A percentile compares a stretch with the other conserved stretches of the same genome.
phyloP scores from a whole-genome alignment of 2,113 vertebrate species.

The Campylorhamphus procurvoides region DNA sequence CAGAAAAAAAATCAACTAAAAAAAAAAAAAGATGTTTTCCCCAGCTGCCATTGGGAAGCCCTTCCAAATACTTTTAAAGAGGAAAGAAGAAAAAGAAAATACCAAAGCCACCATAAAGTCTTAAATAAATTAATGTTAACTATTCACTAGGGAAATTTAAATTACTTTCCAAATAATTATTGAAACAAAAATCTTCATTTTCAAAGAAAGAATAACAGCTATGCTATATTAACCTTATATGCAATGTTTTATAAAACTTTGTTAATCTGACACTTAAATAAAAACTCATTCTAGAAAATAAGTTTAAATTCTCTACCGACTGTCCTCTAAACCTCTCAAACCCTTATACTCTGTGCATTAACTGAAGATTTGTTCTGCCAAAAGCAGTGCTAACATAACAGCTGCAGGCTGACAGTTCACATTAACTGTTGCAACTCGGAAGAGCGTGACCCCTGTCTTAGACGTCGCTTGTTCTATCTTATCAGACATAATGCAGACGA shows the following conservation, averaged over 20 bases:
- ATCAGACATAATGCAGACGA: slow-evolving; percentile 43
- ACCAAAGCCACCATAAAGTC: not conserved
- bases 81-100: not conserved
- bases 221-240: not conserved
- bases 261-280: slow-evolving; percentile 2
- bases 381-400: slow-evolving; percentile 43
- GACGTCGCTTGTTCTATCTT: slow-evolving; percentile 51
- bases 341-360: not conserved
- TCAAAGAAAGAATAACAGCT: not conserved
- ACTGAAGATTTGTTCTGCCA: slow-evolving; percentile 53
- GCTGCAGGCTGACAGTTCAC: slow-evolving; percentile 64
- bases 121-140: not conserved
- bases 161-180: not conserved
- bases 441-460: slow-evolving; percentile 47
- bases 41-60: not conserved
- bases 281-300: slow-evolving; percentile 5
- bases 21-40: not conserved
- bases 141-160: not conserved
- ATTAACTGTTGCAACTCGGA: slow-evolving; percentile 44
- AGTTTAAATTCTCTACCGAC: slow-evolving; percentile 7
- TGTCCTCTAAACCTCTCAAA: slow-evolving; percentile 45
- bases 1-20: not conserved
- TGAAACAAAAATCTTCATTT: not conserved
- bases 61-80: not conserved
- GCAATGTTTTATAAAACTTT: not conserved